Evolutionary conservation across 2,113 vertebrate species (phyloP).

Genomic region (Carettochelys insculpta): DNA sequence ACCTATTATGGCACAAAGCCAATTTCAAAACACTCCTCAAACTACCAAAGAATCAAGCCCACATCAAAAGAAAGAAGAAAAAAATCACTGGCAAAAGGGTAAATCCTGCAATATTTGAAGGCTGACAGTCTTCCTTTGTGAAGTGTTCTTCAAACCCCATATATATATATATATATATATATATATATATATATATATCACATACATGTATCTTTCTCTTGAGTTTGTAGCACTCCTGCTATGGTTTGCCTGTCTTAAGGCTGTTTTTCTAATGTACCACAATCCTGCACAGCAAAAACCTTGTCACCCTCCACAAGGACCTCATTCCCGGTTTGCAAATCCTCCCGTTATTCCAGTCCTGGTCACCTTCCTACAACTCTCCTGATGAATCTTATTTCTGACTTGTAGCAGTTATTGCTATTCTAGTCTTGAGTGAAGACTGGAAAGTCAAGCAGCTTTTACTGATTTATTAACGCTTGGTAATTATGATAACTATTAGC

Average conservation of each 20-base stretch:
- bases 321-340: neutral
- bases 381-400: neutral
- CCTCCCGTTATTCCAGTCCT: neutral
- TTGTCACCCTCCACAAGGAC: neutral
- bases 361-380: neutral
- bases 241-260: neutral
- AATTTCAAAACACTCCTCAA: neutral
- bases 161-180: no score
- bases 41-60: neutral
- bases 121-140: neutral
- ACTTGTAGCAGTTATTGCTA: neutral
- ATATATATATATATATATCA: no score
- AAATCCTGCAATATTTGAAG: neutral
- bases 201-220: neutral
- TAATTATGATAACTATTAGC: neutral
- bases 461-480: neutral
- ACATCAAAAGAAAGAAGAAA: neutral
- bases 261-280: neutral
- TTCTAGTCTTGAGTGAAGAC: neutral
- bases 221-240: neutral
- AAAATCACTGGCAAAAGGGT: neutral
- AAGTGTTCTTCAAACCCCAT: neutral
- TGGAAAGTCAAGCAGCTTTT: neutral
- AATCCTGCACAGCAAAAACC: neutral
- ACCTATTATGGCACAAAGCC: neutral